These are phyloP conservation scores for Ormyrus nitidulus DNA, from an alignment of 2,888 invertebrate genomes.

Conservation along the genomic window DNA sequence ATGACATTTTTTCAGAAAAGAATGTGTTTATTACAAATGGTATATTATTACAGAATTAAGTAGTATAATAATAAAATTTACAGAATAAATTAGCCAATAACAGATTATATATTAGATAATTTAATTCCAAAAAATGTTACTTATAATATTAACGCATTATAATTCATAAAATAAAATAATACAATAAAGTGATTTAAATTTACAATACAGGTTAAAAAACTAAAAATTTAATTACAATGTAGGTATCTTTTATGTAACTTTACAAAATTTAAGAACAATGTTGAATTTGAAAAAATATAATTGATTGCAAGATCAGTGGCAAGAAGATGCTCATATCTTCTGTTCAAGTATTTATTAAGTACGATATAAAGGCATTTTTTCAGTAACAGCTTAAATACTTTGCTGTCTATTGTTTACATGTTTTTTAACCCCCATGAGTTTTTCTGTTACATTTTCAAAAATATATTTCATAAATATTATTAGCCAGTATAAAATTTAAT, in stretches of 20 bases:
- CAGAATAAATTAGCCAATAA: conserved; percentile 5
- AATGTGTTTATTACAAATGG: conserved; percentile 35
- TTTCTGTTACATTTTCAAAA: too few species aligned
- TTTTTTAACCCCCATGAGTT: not conserved
- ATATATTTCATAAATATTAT: too few species aligned
- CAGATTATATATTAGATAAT: conserved; percentile 5
- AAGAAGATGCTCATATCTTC: not conserved
- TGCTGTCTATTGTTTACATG: too few species aligned
- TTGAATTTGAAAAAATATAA: not conserved
- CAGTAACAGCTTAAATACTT: not conserved
- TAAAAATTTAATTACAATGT: too few species aligned
- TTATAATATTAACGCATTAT: too few species aligned
- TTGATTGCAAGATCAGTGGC: not conserved
- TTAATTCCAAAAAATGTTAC: not conserved
- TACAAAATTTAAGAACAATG: too few species aligned
- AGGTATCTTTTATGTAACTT: too few species aligned
- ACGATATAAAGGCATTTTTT: conserved; percentile 4
- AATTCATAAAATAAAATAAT: too few species aligned
- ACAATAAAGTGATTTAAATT: too few species aligned
- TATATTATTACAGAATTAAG: conserved; percentile 26
- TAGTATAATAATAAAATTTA: conserved; percentile 26
- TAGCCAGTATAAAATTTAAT: too few species aligned
- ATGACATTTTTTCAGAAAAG: conserved; percentile 26
- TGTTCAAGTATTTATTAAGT: not conserved
- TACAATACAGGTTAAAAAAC: too few species aligned